Evolutionary conservation across 2,113 vertebrate species (phyloP).

Genomic region (Onychostoma macrolepis): DNA sequence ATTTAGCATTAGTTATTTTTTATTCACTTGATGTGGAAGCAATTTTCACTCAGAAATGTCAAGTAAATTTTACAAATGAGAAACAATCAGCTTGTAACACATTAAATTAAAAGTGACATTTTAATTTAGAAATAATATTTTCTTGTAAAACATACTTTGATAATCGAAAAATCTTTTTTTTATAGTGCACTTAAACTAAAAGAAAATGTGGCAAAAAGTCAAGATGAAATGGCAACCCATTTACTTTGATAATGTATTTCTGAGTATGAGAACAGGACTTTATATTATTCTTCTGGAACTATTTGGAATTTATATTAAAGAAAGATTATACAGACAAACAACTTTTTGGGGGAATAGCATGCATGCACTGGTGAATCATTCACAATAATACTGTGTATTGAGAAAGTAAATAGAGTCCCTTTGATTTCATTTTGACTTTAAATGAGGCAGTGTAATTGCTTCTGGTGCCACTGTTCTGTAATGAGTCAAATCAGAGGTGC

Average conservation of each 20-base stretch:
- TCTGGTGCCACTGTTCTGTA: neutral
- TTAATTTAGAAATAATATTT: neutral
- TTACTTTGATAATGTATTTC: neutral
- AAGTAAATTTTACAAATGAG: neutral
- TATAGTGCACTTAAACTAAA: too few relatives aligned
- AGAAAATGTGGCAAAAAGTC: neutral
- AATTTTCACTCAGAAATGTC: neutral
- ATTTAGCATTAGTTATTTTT: too few relatives aligned
- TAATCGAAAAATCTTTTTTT: too few relatives aligned
- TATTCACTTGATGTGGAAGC: neutral
- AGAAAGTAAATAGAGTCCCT: neutral
- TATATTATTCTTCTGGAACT: neutral
- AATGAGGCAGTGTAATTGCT: neutral
- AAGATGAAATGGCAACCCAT: neutral
- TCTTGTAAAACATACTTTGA: too few relatives aligned
- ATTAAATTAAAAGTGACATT: neutral
- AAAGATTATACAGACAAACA: neutral
- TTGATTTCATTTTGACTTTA: neutral
- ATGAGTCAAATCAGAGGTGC: neutral
- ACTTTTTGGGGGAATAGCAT: neutral
- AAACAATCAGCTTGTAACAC: neutral
- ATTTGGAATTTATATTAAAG: neutral
- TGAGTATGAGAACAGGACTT: neutral
- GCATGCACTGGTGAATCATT: neutral
- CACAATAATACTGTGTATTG: neutral